phyloP scores from a whole-genome alignment of 2,797 vertebrate genomes.

The Sebastolobus alascanus region DNA sequence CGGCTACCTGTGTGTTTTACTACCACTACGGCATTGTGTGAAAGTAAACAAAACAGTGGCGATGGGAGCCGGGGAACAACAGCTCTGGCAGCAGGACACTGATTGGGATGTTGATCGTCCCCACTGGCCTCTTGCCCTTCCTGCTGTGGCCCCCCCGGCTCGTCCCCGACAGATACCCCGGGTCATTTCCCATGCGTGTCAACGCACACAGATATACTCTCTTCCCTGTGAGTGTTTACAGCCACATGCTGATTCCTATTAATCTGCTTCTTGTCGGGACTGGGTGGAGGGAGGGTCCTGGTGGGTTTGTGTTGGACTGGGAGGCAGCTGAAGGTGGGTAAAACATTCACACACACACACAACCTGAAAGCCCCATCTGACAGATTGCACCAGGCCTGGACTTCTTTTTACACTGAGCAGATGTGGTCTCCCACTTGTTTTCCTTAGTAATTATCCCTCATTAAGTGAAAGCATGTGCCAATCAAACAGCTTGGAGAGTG shows the following conservation, averaged over 20 bases:
- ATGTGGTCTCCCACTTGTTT: constrained; percentile 94
- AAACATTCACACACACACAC: constrained; percentile 68
- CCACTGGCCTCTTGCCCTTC: constrained; percentile 82
- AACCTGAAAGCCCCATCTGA: constrained; percentile 84
- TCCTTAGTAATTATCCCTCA: constrained; percentile 98
- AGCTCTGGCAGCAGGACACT: constrained; percentile 66
- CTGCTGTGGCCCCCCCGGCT: constrained; percentile 68
- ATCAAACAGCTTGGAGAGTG: constrained; percentile 92
- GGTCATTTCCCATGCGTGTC: constrained; percentile 77
- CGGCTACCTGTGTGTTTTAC: constrained; percentile 62
- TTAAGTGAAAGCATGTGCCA: constrained; percentile 98
- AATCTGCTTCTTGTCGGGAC: constrained; percentile 92
- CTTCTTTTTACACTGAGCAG: constrained; percentile 93
- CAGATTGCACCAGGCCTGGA: constrained; percentile 86
- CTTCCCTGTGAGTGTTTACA: constrained; percentile 89
- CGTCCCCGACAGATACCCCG: constrained; percentile 66
- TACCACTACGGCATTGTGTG: constrained; percentile 65
- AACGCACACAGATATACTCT: constrained; percentile 65
- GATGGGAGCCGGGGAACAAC: constrained; percentile 61
- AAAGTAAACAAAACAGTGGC: constrained; percentile 67
- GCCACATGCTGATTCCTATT: constrained; percentile 93
- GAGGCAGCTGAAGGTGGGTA: constrained; percentile 67
- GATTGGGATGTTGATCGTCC: constrained; percentile 71
- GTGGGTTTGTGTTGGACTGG: constrained; percentile 69
- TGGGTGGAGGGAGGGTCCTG: constrained; percentile 39